Evolutionary conservation across 1,140 invertebrate genomes (phyloP).

Genomic region (Amphibalanus amphitrite): DNA sequence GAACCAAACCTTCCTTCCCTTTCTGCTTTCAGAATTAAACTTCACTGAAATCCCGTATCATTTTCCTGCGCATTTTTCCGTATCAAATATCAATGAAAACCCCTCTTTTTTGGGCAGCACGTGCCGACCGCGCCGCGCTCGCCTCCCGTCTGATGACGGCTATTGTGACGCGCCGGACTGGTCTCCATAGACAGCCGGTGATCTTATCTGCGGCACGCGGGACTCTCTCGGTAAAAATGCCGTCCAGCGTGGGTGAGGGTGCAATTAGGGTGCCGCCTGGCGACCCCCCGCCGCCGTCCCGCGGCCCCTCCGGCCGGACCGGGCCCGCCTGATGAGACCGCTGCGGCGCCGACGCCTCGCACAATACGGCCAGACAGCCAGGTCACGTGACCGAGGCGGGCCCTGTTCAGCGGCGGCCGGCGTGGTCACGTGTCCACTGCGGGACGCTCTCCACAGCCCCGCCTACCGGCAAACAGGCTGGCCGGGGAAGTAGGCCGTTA

Average conservation of each 20-base stretch:
- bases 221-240: background rate
- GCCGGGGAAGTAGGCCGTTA: too few relatives aligned
- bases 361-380: background rate
- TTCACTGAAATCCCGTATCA: background rate
- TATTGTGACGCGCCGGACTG: background rate
- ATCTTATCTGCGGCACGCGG: background rate
- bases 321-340: background rate
- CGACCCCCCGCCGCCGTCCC: too few relatives aligned
- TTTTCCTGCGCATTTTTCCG: background rate
- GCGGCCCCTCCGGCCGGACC: too few relatives aligned
- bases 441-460: too few relatives aligned
- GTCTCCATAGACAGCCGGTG: background rate
- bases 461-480: too few relatives aligned
- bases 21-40: background rate
- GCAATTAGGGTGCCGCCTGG: background rate
- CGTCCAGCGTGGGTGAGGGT: background rate
- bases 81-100: background rate
- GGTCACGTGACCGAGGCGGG: too few relatives aligned
- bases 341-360: background rate
- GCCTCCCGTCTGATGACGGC: background rate
- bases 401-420: background rate
- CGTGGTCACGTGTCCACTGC: background rate
- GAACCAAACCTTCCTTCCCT: too few relatives aligned
- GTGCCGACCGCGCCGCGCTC: background rate
- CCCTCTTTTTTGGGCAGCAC: background rate